phyloP scores from a whole-genome alignment of 2,113 vertebrate species.

The Pangasianodon gigas region DNA sequence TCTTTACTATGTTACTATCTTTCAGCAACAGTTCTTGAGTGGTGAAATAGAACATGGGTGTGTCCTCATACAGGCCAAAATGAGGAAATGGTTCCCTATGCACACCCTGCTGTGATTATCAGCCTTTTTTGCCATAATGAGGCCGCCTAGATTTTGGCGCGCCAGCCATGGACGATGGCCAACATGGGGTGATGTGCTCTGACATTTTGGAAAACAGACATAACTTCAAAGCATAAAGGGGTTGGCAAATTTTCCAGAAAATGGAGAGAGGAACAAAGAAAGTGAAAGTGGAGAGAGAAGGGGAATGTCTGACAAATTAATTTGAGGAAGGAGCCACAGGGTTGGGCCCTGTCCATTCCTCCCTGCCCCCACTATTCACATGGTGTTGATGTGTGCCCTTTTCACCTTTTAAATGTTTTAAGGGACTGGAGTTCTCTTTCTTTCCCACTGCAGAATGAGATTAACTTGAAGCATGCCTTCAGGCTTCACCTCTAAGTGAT shows the following conservation, averaged over 20 bases:
- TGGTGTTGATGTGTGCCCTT: conserved; percentile 37
- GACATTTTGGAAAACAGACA: conserved; percentile 59
- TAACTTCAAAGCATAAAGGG: conserved; percentile 63
- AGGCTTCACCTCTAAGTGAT: conserved; percentile 31
- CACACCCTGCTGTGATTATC: conserved; percentile 57
- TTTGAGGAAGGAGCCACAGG: conserved; percentile 45
- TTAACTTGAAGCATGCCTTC: conserved; percentile 4
- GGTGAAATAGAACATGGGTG: conserved; percentile 22
- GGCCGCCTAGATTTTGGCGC: conserved; percentile 49
- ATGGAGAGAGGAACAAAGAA: conserved; percentile 48
- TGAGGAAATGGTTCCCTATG: conserved; percentile 29
- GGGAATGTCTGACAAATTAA: conserved; percentile 57
- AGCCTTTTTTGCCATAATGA: conserved; percentile 49
- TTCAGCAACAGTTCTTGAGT: conserved; percentile 6
- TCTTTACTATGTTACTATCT: conserved; percentile 36
- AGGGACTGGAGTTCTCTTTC: not conserved
- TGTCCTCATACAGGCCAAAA: conserved; percentile 14
- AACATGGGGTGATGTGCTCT: conserved; percentile 55
- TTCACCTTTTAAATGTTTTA: conserved; percentile 28
- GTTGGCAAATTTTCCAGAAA: conserved; percentile 58
- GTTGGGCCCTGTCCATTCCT: conserved; percentile 25
- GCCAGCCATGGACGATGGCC: conserved; percentile 23
- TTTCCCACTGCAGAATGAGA: conserved; percentile 16
- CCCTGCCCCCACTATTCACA: conserved; percentile 30
- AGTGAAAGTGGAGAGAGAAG: conserved; percentile 9